Evolutionary conservation across 1,140 invertebrate genomes (phyloP).

Genomic region (Spodoptera frugiperda): DNA sequence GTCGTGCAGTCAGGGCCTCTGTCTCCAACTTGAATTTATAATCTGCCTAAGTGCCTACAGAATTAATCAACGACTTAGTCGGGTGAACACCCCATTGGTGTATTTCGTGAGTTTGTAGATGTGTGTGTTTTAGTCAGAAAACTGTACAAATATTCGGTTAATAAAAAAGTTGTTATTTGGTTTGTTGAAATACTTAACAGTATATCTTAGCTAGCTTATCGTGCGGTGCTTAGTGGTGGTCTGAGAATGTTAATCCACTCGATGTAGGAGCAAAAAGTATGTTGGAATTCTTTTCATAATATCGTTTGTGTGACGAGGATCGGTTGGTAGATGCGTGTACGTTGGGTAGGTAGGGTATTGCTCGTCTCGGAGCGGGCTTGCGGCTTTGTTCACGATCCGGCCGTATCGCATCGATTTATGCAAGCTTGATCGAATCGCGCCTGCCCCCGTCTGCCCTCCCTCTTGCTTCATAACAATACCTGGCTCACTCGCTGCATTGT

Average conservation of each 20-base stretch:
- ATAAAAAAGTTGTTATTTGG: not conserved
- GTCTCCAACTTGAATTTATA: constrained; percentile 56
- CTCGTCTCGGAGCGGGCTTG: constrained; percentile 63
- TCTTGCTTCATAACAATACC: constrained; percentile 67
- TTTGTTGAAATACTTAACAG: not conserved
- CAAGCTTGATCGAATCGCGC: constrained; percentile 76
- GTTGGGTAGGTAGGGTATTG: constrained; percentile 58
- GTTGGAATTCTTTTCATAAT: constrained; percentile 33
- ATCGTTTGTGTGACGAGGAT: constrained; percentile 27
- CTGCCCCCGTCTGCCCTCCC: constrained; percentile 56
- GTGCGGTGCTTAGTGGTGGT: not conserved
- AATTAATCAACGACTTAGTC: constrained; percentile 52
- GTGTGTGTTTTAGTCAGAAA: not conserved
- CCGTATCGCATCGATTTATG: constrained; percentile 82
- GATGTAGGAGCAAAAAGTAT: constrained; percentile 18
- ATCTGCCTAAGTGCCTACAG: constrained; percentile 41
- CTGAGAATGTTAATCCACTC: constrained; percentile 21
- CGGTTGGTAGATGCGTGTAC: constrained; percentile 14
- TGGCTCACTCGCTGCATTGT: constrained; percentile 41
- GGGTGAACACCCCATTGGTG: constrained; percentile 7
- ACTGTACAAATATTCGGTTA: not conserved
- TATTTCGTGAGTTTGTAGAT: not conserved
- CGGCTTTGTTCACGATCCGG: constrained; percentile 78
- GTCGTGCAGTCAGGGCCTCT: constrained; percentile 53
- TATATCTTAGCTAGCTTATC: constrained; percentile 7